Conservation (phyloP, 2,113 vertebrate species). For the Nesoenas mayeri region DNA sequence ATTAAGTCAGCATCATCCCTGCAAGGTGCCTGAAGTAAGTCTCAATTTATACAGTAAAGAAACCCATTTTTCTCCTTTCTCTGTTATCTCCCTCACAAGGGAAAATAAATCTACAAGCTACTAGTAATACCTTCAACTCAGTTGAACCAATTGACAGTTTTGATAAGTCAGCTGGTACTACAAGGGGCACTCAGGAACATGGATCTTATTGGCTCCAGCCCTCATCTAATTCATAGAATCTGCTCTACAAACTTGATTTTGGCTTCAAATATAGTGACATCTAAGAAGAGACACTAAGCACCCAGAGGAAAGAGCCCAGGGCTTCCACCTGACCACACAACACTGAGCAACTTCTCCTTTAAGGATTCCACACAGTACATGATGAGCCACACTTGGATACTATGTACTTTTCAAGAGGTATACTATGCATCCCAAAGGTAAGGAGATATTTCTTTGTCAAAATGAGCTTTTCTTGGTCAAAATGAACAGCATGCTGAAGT, state of each 20-base stretch:
- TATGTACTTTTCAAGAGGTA: not conserved
- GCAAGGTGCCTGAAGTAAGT: not conserved
- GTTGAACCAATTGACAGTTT: not conserved
- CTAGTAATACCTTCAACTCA: not conserved
- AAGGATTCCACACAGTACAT: not conserved
- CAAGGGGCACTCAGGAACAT: not conserved
- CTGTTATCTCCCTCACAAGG: not conserved
- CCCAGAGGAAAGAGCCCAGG: not conserved
- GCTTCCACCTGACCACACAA: not conserved
- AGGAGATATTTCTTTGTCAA: not conserved
- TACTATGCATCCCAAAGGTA: not conserved
- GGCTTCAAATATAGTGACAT: not conserved
- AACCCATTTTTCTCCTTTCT: not conserved
- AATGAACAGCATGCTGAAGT: fast-evolving
- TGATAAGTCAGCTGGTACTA: not conserved
- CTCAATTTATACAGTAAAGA: not conserved
- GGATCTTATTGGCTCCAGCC: not conserved
- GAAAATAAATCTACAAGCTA: not conserved
- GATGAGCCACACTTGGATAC: not conserved
- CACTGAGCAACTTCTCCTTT: not conserved
- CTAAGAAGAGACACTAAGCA: not conserved
- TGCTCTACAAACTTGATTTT: not conserved
- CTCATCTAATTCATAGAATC: not conserved
- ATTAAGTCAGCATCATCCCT: not conserved
- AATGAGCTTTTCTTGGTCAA: not conserved